Base-by-base conservation (phyloP, 1,140 invertebrate species). In the Chironomus striatipennis region DNA sequence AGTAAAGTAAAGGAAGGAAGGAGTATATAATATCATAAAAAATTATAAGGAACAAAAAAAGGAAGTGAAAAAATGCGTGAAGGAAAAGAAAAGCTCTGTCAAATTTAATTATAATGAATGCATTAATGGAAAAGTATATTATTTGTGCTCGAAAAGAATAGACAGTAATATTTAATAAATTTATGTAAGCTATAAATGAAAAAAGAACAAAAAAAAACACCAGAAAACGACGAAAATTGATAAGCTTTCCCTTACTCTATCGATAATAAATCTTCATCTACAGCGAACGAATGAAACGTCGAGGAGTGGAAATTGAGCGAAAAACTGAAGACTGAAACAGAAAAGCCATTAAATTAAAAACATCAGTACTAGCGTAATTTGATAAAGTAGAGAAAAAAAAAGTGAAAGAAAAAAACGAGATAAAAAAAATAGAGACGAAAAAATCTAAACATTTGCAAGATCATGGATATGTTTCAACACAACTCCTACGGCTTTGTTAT, bases 161-260 rank as follows among this genome's bases (percentile, higher is more conserved):
- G 65, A 70, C 65, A 70, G 65, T 70, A 70, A 70, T 70, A 70
- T 70, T 70, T 70, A 70, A 70, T 70, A 70, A 20, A 20, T 70
- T 21, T 21, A 20, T 70, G 18, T 18, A 20, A 10, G 65, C 18
- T 20, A 70, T 8, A 70, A 70, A 21, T 18, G n/a, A 67, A 18
- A 70, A 10, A n/a, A n/a, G n/a, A n/a, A n/a, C n/a, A n/a, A n/a
- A 70, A 18, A 70, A 20, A 70, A 70, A 70, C 9, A 57, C 47
- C 10, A 57, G 47, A 57, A 17, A 70, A 70, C n/a, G 20, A 70
- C 17, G 20, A 70, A 70, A 70, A 70, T 70, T 70, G 65, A 70
- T 70, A 70, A 70, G 8, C 17, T n/a, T 70, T 20, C 17, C 18
- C 9, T 70, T 70, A 17, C 65, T 57, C 47, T n/a, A 57, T 57